A percentile compares a stretch with the other conserved stretches of the same genome.
Evolutionary conservation across 2,113 vertebrate genomes (phyloP).

Genomic region (Xenopus laevis): DNA sequence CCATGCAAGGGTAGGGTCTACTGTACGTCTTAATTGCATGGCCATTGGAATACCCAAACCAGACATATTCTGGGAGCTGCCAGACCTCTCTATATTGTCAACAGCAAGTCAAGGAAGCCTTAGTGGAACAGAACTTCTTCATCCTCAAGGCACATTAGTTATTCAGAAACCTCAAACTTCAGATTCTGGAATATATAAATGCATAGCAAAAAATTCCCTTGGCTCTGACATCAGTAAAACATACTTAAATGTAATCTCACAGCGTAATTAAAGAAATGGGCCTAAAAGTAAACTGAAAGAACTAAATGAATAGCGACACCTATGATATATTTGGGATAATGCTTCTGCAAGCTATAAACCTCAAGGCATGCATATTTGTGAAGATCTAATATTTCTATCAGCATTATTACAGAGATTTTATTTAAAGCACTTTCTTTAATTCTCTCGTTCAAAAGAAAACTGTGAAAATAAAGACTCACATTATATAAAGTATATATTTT

Average conservation of each 20-base stretch:
- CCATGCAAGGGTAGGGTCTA: conserved; percentile 54
- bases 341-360: conserved; percentile 8
- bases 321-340: conserved; percentile 39
- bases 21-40: conserved; percentile 74
- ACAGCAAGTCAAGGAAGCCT: conserved; percentile 47
- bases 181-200: conserved; percentile 78
- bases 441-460: conserved; percentile 50
- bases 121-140: conserved; percentile 53
- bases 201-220: conserved; percentile 75
- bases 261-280: background rate
- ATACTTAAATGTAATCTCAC: conserved; percentile 68
- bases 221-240: conserved; percentile 77
- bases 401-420: conserved; percentile 43
- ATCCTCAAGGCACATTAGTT: conserved; percentile 76
- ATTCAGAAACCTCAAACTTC: conserved; percentile 68
- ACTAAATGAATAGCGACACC: conserved; percentile 46
- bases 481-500: conserved; percentile 44
- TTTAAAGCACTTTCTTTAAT: conserved; percentile 56
- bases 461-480: conserved; percentile 35
- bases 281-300: conserved; percentile 46
- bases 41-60: conserved; percentile 82
- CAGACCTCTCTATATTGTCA: conserved; percentile 67
- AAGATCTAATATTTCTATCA: conserved; percentile 16
- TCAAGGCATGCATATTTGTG: background rate
- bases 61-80: conserved; percentile 82